Conservation (phyloP, 2,113 vertebrate genomes). For the Carettochelys insculpta region DNA sequence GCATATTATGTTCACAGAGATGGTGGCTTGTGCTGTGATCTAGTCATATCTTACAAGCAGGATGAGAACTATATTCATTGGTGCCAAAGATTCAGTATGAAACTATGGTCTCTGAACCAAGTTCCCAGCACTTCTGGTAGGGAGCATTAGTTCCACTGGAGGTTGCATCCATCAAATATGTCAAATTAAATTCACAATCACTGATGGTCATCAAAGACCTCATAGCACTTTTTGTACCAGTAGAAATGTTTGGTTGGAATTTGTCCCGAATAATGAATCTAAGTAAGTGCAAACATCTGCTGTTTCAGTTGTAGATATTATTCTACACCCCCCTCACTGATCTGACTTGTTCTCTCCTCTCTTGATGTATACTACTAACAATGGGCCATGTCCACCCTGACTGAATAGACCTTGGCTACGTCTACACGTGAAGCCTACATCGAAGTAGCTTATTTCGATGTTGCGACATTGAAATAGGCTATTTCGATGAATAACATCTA, state of each 20-base stretch:
- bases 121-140: not conserved
- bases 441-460: no score
- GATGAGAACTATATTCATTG: not conserved
- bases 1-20: not conserved
- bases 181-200: constrained; percentile 16
- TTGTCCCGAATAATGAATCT: not conserved
- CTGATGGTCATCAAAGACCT: not conserved
- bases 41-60: not conserved
- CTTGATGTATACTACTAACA: no score
- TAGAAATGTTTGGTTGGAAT: not conserved
- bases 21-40: not conserved
- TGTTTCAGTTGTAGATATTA: not conserved
- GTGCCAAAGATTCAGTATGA: not conserved
- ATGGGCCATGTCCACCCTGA: no score
- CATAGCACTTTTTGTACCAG: not conserved
- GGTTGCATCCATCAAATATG: not conserved
- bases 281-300: not conserved
- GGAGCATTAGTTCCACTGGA: not conserved
- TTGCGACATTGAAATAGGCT: no score
- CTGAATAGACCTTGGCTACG: no score
- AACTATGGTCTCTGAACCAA: not conserved
- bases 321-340: not conserved
- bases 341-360: no score
- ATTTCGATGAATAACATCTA: no score
- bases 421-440: no score